Base-by-base conservation (phyloP, 2,888 invertebrate genomes). In the Criorhina ranunculi region DNA sequence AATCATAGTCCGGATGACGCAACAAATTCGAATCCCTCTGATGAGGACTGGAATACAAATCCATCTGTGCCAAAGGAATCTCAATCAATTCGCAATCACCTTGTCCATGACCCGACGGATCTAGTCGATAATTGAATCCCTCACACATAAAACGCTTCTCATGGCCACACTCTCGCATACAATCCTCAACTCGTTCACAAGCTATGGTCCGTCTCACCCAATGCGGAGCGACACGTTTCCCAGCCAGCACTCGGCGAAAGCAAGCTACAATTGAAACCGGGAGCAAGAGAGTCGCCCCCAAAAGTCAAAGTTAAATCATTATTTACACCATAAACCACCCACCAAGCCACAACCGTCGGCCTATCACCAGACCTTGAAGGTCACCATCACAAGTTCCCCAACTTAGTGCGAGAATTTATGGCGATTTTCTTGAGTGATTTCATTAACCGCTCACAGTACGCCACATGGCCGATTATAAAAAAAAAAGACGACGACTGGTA, bases 71-170 rank as follows among this genome's bases (percentile, higher is more conserved):
- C 55, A 95, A 93, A 0, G 96, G 95, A 57, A 95, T 93, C 9
- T 96, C 95, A 87, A 96, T 94, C 69, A 96, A 92, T 91, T 96
- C 96, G 89, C 96, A 96, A 24, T 95, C 94, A 8, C 96, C 96
- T 91, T 95, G 95, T 0, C 95, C 95, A 72, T 95, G 93, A 87
- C 95, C 95, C 0, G 94, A 93, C 0, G 94, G 94, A 90, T 95
- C 96, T 89, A 95, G 95, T 94, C 96, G 94, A 92, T 96, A 96
- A 90, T 96, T 96, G 89, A 96, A 97, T 87, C 96, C 96, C 91
- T 96, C 96, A 89, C 97, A 97, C 86, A 94, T 93, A 89, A 96
- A 96, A 62, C 94, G 92, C 88, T 94, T 94, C 89, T 96, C 96
- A 5, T 93, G 93, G 1, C 95, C 95, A 88, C 97, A 97, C 88